phyloP scores from a whole-genome alignment of 2,797 vertebrate genomes.

The Typhlichthys subterraneus region DNA sequence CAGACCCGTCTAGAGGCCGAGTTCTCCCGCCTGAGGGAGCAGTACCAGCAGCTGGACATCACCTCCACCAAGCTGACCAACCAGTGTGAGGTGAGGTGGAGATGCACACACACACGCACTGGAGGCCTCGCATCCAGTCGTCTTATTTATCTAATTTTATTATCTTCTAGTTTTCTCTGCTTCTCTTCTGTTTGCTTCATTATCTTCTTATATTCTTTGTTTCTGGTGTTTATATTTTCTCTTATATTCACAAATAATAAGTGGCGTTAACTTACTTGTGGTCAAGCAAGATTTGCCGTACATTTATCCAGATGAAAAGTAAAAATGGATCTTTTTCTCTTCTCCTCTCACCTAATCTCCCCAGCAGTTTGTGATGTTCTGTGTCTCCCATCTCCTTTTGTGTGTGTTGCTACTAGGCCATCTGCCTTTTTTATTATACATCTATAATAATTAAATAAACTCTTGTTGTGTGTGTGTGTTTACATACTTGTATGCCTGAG shows the following conservation, averaged over 20 bases:
- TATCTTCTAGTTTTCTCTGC: background rate
- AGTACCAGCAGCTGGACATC: conserved; percentile 96
- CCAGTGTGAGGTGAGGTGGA: conserved; percentile 88
- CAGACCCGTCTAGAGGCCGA: conserved; percentile 96
- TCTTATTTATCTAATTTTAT: background rate
- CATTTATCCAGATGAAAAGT: too few relatives aligned
- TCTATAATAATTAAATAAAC: conserved; percentile 1
- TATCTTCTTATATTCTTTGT: background rate
- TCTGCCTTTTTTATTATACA: background rate
- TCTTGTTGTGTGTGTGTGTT: background rate
- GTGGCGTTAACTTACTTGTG: too few relatives aligned
- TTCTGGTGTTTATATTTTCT: too few relatives aligned
- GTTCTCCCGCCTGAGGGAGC: conserved; percentile 94
- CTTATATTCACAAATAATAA: too few relatives aligned
- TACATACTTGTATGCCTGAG: background rate
- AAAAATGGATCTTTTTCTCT: background rate
- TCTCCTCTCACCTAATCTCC: background rate
- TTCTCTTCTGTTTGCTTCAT: background rate
- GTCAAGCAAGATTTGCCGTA: background rate
- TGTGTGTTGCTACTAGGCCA: background rate
- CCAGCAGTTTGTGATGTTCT: background rate
- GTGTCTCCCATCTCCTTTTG: background rate
- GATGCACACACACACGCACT: background rate
- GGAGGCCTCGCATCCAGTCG: background rate
- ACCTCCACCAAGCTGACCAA: conserved; percentile 95